Evolutionary conservation across 1,140 invertebrate genomes (phyloP), one percentile per base, ranked within the genome.

Genomic region (Bacillus rossius): DNA sequence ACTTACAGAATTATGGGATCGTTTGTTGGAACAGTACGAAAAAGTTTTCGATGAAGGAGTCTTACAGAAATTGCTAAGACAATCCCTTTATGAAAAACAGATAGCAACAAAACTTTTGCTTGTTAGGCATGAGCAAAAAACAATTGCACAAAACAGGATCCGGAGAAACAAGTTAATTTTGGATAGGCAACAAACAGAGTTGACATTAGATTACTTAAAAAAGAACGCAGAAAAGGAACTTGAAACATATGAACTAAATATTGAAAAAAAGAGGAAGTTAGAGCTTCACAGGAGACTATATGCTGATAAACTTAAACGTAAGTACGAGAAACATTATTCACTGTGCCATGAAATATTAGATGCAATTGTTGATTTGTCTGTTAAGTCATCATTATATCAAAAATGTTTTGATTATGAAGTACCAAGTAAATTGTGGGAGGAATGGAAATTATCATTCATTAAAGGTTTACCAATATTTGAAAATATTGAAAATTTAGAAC

Each of bases 71-170:
- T 72, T 83, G 3, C 65, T 83, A 60, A 77, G 79, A 61, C 74
- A 84, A 51, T 82, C 81, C 2, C 71, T 76, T 22, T 83, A 82
- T 66, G 83, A 85, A 60, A 84, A 84, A 64, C 77, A 81, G 68
- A 79, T 85, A 69, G 72, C 78, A 26, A 77, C 74, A 26, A 81
- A 83, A 69, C 67, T 84, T 34, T 77, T 78, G 65, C 79, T 82
- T 64, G 76, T 82, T 0, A 76, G 79, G 17, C 71, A 79, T 25
- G 74, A 81, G 61, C 78, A 76, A 26, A 71, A 77, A 10, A 72
- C 75, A 55, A 74, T 84, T 53, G 62, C 73, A 0, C 68, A 74
- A 50, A 82, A 82, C 63, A 73, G 77, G 64, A 71, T 69, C 38
- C 67, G 73, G 20, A 74, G 75, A 17, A 72, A 80, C 60, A 66